Conservation (phyloP, 2,888 invertebrate species). For the Adela reaumurella region DNA sequence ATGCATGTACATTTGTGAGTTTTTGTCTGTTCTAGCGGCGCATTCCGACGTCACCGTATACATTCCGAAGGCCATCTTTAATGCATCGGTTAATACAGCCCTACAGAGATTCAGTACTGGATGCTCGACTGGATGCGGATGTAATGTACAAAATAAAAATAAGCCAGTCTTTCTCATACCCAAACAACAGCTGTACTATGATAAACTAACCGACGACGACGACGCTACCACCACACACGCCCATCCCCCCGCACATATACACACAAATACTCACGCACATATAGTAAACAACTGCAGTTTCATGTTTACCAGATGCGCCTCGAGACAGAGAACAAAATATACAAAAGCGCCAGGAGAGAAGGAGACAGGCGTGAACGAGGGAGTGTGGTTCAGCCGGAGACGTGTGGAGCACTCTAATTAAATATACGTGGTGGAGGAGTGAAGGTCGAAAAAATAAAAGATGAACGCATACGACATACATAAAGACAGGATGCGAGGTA, state of each 20-base stretch:
- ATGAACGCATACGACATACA: constrained; percentile 20
- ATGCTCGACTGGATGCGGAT: too few relatives aligned
- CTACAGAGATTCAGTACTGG: too few relatives aligned
- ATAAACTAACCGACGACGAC: constrained; percentile 20
- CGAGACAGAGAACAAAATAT: constrained; percentile 40
- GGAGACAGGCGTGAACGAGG: constrained; percentile 22
- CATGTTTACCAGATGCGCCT: constrained; percentile 54
- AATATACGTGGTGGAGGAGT: constrained; percentile 29
- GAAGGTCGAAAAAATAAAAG: constrained; percentile 45
- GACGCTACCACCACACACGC: constrained; percentile 35
- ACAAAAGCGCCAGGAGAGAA: constrained; percentile 25
- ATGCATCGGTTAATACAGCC: too few relatives aligned
- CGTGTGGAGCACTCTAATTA: constrained; percentile 46
- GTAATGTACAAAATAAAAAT: too few relatives aligned
- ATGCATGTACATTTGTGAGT: too few relatives aligned
- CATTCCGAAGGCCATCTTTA: too few relatives aligned
- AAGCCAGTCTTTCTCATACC: constrained; percentile 18
- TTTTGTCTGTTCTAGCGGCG: too few relatives aligned
- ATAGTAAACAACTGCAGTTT: constrained; percentile 50
- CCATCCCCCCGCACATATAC: constrained; percentile 29
- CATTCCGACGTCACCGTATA: too few relatives aligned
- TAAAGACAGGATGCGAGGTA: neutral
- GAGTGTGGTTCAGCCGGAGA: constrained; percentile 41
- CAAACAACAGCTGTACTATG: constrained; percentile 50
- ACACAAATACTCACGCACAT: constrained; percentile 25